Evolutionary conservation across 2,113 vertebrate genomes (phyloP), one percentile per base, ranked within the genome.

Genomic region (Cyanocitta stelleri): DNA sequence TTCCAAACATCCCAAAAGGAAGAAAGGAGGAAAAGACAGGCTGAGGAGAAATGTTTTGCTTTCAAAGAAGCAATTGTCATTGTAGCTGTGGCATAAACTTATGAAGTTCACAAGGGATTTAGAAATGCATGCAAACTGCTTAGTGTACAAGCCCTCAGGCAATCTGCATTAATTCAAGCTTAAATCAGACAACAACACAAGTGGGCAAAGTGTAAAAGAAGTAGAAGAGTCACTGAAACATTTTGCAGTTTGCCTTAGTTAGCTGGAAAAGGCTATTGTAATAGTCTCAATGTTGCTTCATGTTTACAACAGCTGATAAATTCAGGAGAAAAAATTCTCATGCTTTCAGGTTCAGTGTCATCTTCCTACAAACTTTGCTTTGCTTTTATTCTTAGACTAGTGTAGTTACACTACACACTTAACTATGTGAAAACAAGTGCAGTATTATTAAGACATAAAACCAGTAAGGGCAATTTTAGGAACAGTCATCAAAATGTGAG

Each of bases 81-180:
- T 7, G 2, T 93, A 89, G 61, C 64, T 90, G 76, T 81, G 71
- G 61, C 61, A 93, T 82, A 87, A 92, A 95, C 90, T 90, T 66
- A 61, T 8, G 41, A 94, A 87, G 86, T 95, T 96, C 83, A 89
- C 49, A 54, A 37, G 85, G 64, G 85, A 92, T 88, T 96, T 92
- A 79, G 89, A 94, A 94, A 95, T 84, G 83, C 66, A 95, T 89
- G 73, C 88, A 91, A 81, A 95, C 94, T 85, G 61, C 89, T 84
- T 78, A 75, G 68, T 84, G 76, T 89, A 93, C 52, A 76, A 85
- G 56, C 88, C 96, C 95, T 96, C 73, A 90, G 90, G 93, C 96
- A 94, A 76, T 96, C 64, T 0, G 2, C 73, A 87, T 92, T 96
- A 96, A 95, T 96, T 90, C 76, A 72, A 89, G 54, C 69, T 95